phyloP scores from a whole-genome alignment of 2,888 invertebrate genomes.

The Stenolophus ochropezus region DNA sequence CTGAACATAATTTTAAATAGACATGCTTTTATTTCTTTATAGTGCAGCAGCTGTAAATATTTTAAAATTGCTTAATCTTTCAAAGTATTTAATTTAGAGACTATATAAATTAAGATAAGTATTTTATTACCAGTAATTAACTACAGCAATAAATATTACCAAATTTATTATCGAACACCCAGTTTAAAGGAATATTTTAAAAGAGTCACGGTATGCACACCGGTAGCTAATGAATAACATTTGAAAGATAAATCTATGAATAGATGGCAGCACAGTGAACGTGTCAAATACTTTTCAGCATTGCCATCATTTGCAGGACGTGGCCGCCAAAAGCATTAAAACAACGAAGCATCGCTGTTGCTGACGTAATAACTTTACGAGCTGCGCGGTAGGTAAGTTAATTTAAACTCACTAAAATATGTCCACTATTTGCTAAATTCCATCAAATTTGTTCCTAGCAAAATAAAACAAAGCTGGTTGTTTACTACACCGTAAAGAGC shows the following conservation, averaged over 20 bases:
- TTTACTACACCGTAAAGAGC: constrained; percentile 12
- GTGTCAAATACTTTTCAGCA: constrained; percentile 39
- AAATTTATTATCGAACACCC: not conserved
- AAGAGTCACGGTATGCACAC: constrained; percentile 4
- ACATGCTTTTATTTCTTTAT: not conserved
- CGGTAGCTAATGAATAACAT: constrained; percentile 14
- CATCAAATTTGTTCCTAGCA: constrained; percentile 33
- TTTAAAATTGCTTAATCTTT: not conserved
- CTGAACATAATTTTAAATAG: too few relatives aligned
- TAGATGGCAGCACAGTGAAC: constrained; percentile 31
- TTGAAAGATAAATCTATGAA: constrained; percentile 39
- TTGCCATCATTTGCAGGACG: constrained; percentile 27
- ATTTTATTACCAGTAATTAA: not conserved
- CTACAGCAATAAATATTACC: not conserved
- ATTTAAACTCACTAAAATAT: constrained; percentile 38
- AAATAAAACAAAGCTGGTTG: not conserved
- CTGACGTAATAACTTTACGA: constrained; percentile 50
- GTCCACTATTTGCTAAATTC: constrained; percentile 25
- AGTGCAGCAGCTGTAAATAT: not conserved
- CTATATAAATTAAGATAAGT: not conserved
- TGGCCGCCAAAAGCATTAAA: constrained; percentile 35
- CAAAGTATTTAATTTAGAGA: not conserved
- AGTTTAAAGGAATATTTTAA: not conserved
- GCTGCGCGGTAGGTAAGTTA: constrained; percentile 44
- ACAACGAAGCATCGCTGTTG: not conserved